phyloP scores from a whole-genome alignment of 2,797 vertebrate species.

The Anguilla anguilla region DNA sequence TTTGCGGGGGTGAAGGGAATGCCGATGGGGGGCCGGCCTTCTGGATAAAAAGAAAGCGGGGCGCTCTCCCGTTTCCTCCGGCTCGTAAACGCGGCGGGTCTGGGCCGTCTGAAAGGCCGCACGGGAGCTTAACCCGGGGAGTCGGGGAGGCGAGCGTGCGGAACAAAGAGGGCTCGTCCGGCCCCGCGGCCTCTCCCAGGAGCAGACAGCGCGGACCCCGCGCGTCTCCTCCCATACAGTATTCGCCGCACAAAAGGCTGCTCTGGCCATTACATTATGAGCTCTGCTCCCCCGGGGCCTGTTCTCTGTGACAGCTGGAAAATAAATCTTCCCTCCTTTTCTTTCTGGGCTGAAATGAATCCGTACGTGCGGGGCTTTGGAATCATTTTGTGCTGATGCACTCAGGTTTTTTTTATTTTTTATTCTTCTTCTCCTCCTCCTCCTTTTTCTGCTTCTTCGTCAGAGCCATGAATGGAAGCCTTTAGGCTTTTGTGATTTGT shows the following conservation, averaged over 20 bases:
- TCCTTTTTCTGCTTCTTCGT: neutral
- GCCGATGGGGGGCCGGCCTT: too few species aligned
- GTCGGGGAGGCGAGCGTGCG: neutral
- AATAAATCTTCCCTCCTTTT: constrained; percentile 29
- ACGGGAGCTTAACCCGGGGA: neutral
- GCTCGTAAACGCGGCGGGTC: neutral
- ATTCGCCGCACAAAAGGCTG: neutral
- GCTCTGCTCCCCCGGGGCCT: constrained; percentile 4
- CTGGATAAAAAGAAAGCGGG: neutral
- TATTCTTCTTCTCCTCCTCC: neutral
- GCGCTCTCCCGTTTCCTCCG: neutral
- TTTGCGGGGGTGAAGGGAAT: neutral
- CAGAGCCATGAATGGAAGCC: constrained; percentile 14
- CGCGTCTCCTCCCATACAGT: neutral
- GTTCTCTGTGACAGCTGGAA: constrained; percentile 18
- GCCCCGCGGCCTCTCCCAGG: neutral
- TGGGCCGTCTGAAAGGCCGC: neutral
- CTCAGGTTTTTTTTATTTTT: constrained; percentile 21
- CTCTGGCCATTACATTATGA: constrained; percentile 27
- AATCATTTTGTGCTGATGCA: constrained; percentile 27
- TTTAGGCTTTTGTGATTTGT: constrained; percentile 13
- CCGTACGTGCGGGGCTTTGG: constrained; percentile 12
- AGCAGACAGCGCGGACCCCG: neutral
- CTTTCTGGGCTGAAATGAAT: constrained; percentile 21
- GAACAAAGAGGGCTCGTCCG: constrained; percentile 9